Evolutionary conservation across 2,797 vertebrate species (phyloP).

Genomic region (Tragelaphus oryx): DNA sequence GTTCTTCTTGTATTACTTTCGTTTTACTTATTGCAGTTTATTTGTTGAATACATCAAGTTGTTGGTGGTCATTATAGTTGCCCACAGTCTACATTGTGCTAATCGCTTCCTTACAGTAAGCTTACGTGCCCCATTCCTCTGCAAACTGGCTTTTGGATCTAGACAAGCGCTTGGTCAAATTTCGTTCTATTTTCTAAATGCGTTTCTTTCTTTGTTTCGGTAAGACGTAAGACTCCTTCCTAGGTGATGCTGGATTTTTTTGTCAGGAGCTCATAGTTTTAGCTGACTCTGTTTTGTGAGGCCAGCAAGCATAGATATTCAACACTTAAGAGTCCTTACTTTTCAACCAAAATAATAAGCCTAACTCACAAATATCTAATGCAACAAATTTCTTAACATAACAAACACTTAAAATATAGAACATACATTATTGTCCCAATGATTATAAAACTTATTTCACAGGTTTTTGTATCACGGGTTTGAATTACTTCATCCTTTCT

Average conservation of each 20-base stretch:
- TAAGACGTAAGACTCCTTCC: not conserved
- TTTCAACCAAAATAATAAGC: not conserved
- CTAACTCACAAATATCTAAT: not conserved
- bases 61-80: not conserved
- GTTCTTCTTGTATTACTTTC: not conserved
- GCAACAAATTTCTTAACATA: not conserved
- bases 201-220: not conserved
- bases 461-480: not conserved
- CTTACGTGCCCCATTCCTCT: not conserved
- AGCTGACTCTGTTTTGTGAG: not conserved
- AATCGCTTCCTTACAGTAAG: not conserved
- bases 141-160: not conserved
- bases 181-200: not conserved
- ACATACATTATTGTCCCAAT: not conserved
- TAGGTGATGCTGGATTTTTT: not conserved
- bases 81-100: not conserved
- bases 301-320: not conserved
- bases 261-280: not conserved
- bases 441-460: not conserved
- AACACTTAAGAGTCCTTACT: not conserved
- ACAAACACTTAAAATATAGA: not conserved
- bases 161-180: not conserved
- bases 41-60: not conserved
- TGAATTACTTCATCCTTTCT: not conserved
- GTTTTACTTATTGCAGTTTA: not conserved